Evolutionary conservation across 2,797 vertebrate species (phyloP).

Genomic region (Emys orbicularis): DNA sequence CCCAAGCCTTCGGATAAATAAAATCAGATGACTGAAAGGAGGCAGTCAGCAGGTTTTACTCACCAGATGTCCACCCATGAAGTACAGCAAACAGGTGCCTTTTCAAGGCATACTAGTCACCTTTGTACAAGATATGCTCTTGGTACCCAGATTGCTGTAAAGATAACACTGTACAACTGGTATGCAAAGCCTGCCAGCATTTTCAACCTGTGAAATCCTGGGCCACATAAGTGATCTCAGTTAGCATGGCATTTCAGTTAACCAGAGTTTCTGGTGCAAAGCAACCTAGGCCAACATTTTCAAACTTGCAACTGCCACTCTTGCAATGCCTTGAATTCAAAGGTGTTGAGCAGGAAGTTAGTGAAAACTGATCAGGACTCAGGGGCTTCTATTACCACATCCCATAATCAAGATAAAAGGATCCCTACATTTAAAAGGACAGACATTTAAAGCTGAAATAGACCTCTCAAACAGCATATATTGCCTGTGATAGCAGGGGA

Average conservation of each 20-base stretch:
- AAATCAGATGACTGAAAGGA: slow-evolving; percentile 5
- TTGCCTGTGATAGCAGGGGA: not conserved
- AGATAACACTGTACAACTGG: not conserved
- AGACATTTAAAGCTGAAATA: not conserved
- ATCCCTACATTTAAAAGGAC: not conserved
- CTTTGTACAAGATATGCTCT: not conserved
- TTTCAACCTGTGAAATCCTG: not conserved
- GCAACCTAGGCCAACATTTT: not conserved
- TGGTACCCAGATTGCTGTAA: not conserved
- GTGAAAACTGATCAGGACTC: not conserved
- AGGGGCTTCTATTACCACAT: not conserved
- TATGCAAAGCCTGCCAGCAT: not conserved
- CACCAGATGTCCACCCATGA: not conserved
- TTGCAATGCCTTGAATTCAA: not conserved
- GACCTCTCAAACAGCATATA: not conserved
- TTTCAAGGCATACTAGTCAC: not conserved
- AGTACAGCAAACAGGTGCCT: not conserved
- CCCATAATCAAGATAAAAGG: not conserved
- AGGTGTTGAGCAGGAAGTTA: not conserved
- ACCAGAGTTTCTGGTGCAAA: not conserved
- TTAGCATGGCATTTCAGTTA: not conserved
- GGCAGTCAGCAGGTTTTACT: not conserved
- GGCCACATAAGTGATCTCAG: not conserved
- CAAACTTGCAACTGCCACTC: not conserved
- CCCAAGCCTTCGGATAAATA: accelerated